Conservation (phyloP, 1,140 invertebrate species). For the Orchestia grillus region DNA sequence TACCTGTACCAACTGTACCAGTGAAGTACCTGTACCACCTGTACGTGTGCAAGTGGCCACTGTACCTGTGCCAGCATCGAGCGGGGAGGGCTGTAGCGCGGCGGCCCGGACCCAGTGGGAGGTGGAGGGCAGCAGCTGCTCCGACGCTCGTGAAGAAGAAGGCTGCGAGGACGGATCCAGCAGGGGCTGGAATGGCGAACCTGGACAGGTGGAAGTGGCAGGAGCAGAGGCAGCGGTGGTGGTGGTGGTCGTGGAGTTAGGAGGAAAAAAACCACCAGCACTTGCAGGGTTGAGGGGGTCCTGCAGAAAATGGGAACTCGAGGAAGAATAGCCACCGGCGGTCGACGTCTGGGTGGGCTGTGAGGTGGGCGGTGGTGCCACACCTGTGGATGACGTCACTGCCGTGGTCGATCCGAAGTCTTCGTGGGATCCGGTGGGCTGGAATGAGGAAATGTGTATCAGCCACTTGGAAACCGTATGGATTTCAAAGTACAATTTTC, state of each 20-base stretch:
- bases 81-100: not conserved
- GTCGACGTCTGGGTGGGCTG: not conserved
- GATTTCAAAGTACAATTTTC: too few species aligned
- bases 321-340: not conserved
- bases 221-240: not conserved
- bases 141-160: not conserved
- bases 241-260: conserved; percentile 14
- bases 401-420: not conserved
- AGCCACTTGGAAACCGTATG: too few species aligned
- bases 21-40: too few species aligned
- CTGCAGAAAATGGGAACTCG: conserved; percentile 35
- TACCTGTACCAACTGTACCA: too few species aligned
- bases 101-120: conserved; percentile 38
- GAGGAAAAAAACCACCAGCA: conserved; percentile 26
- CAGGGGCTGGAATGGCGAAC: not conserved
- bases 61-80: not conserved
- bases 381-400: not conserved
- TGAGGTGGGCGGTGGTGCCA: not conserved
- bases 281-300: conserved; percentile 49
- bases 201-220: not conserved
- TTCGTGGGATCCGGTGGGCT: not conserved
- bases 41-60: not conserved
- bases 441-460: not conserved
- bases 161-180: not conserved
- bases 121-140: conserved; percentile 3